Evolutionary conservation across 2,113 vertebrate species (phyloP), one percentile per base, ranked within the genome.

Genomic region (Nannospalax galili): DNA sequence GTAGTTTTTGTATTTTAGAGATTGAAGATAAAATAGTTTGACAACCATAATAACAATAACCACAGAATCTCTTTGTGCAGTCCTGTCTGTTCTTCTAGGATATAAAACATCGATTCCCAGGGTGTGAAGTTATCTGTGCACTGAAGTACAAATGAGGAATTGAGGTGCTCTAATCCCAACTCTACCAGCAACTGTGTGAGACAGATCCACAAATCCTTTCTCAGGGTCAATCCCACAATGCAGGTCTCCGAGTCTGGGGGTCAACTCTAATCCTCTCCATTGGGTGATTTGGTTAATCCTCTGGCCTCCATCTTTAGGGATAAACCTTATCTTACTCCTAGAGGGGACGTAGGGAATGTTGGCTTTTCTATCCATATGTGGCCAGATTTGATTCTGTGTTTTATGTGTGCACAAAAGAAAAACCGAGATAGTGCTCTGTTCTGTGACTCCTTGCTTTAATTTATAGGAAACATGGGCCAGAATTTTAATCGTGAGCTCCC

Each of bases 281-380:
- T 94, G 84, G 81, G 88, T 92, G 87, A 88, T 81, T 48, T 85
- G 67, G 17, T 72, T 97, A 96, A 97, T 97, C 95, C 93, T 88
- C 72, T 93, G 73, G 62, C 58, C 90, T 94, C 81, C 90, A 56
- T 94, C 69, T 92, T 95, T 85, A 74, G 28, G 58, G 85, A 85
- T 95, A 96, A 94, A 91, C 42, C 52, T 96, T 97, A 91, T 97
- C 92, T 97, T 87, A 92, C 58, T 90, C 45, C 64, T 92, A 32
- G 58, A 37, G 95, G 45, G 64, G 24, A 92, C 94, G 56, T 52
- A 37, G 48, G 37, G n/a, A 92, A 73, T 56, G 3, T 52, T 80
- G 56, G 52, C 40, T 96, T 96, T 74, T 92, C 88, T 80, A 24
- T 58, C 56, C 64, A 45, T 78, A 65, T 69, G 62, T 52, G 48